Conservation (phyloP, 2,888 invertebrate genomes). For the Lepidonotus clava region DNA sequence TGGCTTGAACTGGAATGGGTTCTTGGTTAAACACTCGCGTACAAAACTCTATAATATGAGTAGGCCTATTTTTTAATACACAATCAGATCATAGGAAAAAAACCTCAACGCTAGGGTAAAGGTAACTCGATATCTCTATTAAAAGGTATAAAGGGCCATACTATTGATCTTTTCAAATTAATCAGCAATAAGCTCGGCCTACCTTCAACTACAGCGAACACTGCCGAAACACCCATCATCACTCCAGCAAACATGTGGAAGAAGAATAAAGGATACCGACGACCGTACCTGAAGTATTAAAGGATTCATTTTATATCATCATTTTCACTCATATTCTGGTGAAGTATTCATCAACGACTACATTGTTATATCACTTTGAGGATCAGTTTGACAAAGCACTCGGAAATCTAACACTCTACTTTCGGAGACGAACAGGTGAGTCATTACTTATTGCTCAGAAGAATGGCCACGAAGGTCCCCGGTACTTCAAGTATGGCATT, state of each 20-base stretch:
- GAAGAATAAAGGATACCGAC: constrained; percentile 20
- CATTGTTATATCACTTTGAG: not conserved
- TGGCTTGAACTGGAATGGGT: not conserved
- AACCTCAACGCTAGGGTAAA: too few species aligned
- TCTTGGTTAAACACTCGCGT: not conserved
- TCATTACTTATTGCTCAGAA: constrained; percentile 19
- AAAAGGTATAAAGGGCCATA: too few species aligned
- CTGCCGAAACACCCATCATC: constrained; percentile 28
- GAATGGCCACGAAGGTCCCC: constrained; percentile 35
- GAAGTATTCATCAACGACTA: not conserved
- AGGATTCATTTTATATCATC: not conserved
- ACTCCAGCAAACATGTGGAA: constrained; percentile 43
- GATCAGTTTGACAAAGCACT: not conserved
- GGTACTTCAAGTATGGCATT: constrained; percentile 30
- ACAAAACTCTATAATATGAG: too few species aligned
- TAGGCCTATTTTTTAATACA: too few species aligned
- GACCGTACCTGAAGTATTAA: constrained; percentile 9
- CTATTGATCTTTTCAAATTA: too few species aligned
- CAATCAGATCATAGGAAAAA: too few species aligned
- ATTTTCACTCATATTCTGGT: not conserved
- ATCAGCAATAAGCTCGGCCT: too few species aligned
- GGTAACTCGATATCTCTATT: too few species aligned
- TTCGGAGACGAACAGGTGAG: not conserved
- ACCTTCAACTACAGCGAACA: constrained; percentile 27
- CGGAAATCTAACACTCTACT: not conserved